Percentiles rank a stretch among this genome's conserved stretches.
Conservation (phyloP, 2,888 invertebrate genomes). For the Acrocera orbiculus region DNA sequence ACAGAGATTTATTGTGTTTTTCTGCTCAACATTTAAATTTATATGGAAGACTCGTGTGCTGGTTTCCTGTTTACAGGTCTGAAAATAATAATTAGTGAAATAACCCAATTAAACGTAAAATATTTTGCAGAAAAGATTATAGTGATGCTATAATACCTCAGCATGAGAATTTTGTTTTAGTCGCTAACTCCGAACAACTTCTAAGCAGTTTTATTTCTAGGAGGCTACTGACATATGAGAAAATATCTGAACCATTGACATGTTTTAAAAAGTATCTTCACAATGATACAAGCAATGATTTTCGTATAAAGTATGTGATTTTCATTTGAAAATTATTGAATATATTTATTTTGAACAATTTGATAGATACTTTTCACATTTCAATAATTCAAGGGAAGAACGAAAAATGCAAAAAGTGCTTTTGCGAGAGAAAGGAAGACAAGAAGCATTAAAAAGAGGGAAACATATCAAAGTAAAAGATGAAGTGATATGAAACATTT, state of each 20-base stretch:
- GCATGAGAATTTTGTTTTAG: constrained; percentile 59
- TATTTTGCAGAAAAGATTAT: constrained; percentile 47
- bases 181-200: constrained; percentile 78
- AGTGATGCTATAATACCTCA: constrained; percentile 51
- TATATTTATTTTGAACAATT: no score
- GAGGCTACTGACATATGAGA: constrained; percentile 71
- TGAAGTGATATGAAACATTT: constrained; percentile 18
- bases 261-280: no score
- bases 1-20: constrained; percentile 68
- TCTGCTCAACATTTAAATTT: constrained; percentile 56
- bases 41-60: constrained; percentile 76
- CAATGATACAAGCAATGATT: constrained; percentile 28
- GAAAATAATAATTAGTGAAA: constrained; percentile 4
- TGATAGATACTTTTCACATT: constrained; percentile 54
- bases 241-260: constrained; percentile 38
- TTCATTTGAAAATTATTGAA: no score
- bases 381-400: constrained; percentile 47
- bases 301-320: no score
- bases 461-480: constrained; percentile 19
- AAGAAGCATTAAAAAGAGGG: constrained; percentile 24
- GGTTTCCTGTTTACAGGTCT: constrained; percentile 81
- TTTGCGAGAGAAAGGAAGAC: constrained; percentile 26
- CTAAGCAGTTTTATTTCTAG: constrained; percentile 65
- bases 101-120: constrained; percentile 11
- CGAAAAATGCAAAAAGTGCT: constrained; percentile 34